These are phyloP conservation scores for Chorisops tibialis DNA, from an alignment of 2,888 invertebrate genomes.

Conservation along the genomic window DNA sequence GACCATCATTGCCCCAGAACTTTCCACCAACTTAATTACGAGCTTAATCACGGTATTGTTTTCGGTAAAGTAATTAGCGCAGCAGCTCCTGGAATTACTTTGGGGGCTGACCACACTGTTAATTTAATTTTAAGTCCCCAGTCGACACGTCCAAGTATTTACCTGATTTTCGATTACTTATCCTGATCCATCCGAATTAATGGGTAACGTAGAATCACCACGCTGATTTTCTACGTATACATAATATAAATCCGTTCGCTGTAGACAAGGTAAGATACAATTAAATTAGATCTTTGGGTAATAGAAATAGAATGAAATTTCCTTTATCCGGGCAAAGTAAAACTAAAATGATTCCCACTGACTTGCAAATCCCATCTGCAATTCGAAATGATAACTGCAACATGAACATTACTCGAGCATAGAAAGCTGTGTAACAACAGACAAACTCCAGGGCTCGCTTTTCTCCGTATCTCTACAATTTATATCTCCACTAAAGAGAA, in stretches of 20 bases:
- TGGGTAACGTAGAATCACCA: no score
- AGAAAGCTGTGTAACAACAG: constrained; percentile 3
- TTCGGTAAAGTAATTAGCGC: constrained; percentile 19
- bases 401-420: not conserved
- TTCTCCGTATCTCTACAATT: constrained; percentile 14
- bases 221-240: no score
- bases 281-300: no score
- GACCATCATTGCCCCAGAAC: not conserved
- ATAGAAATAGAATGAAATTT: no score
- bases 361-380: not conserved
- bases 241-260: no score
- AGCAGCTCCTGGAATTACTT: constrained; percentile 6
- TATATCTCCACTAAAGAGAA: constrained; percentile 13
- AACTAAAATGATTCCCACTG: no score
- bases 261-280: no score
- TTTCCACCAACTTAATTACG: constrained; percentile 11
- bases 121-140: constrained; percentile 19
- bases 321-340: no score
- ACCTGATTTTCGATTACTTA: constrained; percentile 18
- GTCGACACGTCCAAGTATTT: constrained; percentile 22
- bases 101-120: constrained; percentile 20
- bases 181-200: constrained; percentile 15
- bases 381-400: constrained; percentile 4
- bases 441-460: not conserved
- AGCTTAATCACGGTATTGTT: constrained; percentile 26